phyloP scores from a whole-genome alignment of 2,113 vertebrate species.

The Siniperca chuatsi region DNA sequence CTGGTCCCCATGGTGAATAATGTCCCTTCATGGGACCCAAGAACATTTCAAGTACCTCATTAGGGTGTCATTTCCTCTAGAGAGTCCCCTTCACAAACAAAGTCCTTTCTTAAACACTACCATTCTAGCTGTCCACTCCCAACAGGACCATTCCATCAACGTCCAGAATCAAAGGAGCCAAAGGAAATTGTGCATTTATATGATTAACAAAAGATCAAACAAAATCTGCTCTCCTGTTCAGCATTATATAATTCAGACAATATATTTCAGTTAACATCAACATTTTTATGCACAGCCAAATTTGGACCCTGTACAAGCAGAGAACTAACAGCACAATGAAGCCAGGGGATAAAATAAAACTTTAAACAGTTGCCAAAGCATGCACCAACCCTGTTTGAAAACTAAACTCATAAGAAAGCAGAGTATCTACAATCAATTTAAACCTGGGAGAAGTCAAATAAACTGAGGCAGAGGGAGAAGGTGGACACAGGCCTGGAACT shows the following conservation, averaged over 20 bases:
- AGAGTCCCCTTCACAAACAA: constrained; percentile 82
- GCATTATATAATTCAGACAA: constrained; percentile 16
- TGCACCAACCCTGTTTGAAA: constrained; percentile 44
- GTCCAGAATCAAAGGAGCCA: constrained; percentile 32
- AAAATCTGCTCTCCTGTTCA: background rate
- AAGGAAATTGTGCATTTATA: constrained; percentile 34
- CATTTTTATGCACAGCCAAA: background rate
- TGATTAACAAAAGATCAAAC: constrained; percentile 43
- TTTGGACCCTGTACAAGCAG: background rate
- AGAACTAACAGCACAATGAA: constrained; percentile 14
- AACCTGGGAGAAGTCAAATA: constrained; percentile 75
- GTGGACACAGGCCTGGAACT: constrained; percentile 44
- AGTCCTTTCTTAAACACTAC: constrained; percentile 62
- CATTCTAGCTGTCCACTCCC: constrained; percentile 36
- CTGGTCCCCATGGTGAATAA: constrained; percentile 40
- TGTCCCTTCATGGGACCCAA: constrained; percentile 58
- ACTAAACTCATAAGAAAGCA: constrained; percentile 64
- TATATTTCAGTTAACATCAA: constrained; percentile 14
- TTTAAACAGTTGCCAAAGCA: constrained; percentile 29
- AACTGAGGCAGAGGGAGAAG: constrained; percentile 45
- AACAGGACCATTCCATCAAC: constrained; percentile 37
- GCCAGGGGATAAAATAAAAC: constrained; percentile 12
- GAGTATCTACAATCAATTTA: constrained; percentile 58
- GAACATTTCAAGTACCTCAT: constrained; percentile 79
- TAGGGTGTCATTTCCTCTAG: constrained; percentile 70